Base-by-base conservation (phyloP, 2,888 invertebrate genomes). In the Dryocosmus kuriphilus region DNA sequence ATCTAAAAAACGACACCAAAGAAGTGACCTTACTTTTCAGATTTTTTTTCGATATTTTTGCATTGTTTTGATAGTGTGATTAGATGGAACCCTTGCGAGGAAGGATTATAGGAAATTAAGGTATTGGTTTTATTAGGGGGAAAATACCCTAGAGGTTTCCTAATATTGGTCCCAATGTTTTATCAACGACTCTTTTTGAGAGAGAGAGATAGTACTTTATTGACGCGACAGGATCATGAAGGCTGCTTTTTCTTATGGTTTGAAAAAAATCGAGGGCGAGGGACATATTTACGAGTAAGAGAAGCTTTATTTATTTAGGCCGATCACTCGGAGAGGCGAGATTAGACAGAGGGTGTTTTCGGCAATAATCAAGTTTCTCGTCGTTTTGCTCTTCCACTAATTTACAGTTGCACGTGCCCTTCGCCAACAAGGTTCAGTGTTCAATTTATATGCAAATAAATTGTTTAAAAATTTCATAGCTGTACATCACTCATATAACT, bases 241-340 rank as follows among this genome's bases (percentile, higher is more conserved):
- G 24, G 24, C 14, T 57, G 1, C 1, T 27, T 24, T 57, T 24
- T 14, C 3, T 57, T 57, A 22, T 24, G 24, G 24, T 57, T 27
- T 14, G 57, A 0, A 57, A 14, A 24, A 57, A 24, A 5, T 57
- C 57, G 22, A 57, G 57, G 24, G 14, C 0, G 19, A 46, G 51
- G 14, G 6, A 8, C n/a, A 11, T 71, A 71, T 71, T 51, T 71
- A 51, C 46, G 46, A 51, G 46, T 51, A 24, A 46, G n/a, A 30
- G n/a, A 30, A 30, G 30, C 30, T 51, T 71, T 71, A 71, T 71
- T 71, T 51, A 51, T 71, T 71, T 51, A 71, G 71, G 71, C 8
- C 71, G 51, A 51, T 71, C 41, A 51, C 19, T 30, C 30, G 27
- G 27, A 51, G 27, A 51, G 30, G 19, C 32, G 27, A 71, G 30